A percentile compares a stretch with the other conserved stretches of the same genome.
phyloP scores from a whole-genome alignment of 2,888 invertebrate genomes.

The Andrena camellia region DNA sequence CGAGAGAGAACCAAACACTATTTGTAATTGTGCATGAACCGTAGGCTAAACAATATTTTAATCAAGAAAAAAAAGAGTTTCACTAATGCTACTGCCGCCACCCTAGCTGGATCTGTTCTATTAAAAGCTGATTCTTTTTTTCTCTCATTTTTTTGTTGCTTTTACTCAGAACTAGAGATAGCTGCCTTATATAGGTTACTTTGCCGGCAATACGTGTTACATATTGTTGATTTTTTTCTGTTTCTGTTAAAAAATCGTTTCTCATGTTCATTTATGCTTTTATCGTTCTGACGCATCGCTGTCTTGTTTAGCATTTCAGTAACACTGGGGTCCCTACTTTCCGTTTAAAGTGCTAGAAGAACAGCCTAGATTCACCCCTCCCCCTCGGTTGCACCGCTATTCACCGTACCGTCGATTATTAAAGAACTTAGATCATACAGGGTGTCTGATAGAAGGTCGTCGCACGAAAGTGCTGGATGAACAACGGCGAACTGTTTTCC shows the following conservation, averaged over 20 bases:
- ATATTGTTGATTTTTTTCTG: slow-evolving; percentile 23
- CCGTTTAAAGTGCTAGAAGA: slow-evolving; percentile 89
- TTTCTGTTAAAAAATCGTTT: slow-evolving; percentile 33
- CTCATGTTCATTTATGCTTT: slow-evolving; percentile 19
- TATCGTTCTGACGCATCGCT: slow-evolving; percentile 46
- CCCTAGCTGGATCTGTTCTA: slow-evolving; percentile 73
- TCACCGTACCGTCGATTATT: slow-evolving; percentile 50
- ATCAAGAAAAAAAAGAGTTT: slow-evolving; percentile 75
- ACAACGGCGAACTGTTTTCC: slow-evolving; percentile 1
- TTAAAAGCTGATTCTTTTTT: slow-evolving; percentile 25
- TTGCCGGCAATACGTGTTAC: background rate
- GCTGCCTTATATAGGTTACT: slow-evolving; percentile 17
- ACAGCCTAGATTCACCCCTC: slow-evolving; percentile 88
- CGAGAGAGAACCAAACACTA: slow-evolving; percentile 85
- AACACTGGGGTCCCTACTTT: slow-evolving; percentile 86
- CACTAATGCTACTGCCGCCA: slow-evolving; percentile 84
- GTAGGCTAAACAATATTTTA: slow-evolving; percentile 73
- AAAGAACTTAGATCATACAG: slow-evolving; percentile 58
- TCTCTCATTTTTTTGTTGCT: slow-evolving; percentile 31
- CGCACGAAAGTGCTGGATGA: slow-evolving; percentile 7
- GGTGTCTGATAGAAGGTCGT: slow-evolving; percentile 68
- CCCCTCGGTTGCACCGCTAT: slow-evolving; percentile 85
- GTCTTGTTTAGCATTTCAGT: slow-evolving; percentile 76
- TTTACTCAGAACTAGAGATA: slow-evolving; percentile 44
- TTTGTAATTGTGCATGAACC: slow-evolving; percentile 76